Conservation (phyloP, 2,113 vertebrate species). For the Rhinopomastus cyanomelas region DNA sequence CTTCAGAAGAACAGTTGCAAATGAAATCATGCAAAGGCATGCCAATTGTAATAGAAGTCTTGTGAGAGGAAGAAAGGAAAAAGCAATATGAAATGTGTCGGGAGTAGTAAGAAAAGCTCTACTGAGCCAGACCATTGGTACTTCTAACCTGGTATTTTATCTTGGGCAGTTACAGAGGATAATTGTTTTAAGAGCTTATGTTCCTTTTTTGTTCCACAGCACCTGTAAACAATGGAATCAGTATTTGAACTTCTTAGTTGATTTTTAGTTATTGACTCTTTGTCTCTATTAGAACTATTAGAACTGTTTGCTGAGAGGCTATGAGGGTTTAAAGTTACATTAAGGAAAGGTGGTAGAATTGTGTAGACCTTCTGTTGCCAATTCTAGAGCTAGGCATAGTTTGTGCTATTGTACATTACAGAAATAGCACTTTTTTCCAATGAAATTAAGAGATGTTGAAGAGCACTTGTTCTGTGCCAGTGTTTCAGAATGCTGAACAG, state of each 20-base stretch:
- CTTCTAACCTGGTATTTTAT: background rate
- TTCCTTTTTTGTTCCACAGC: background rate
- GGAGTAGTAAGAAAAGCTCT: background rate
- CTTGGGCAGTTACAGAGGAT: background rate
- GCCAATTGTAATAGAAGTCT: background rate
- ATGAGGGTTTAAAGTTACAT: background rate
- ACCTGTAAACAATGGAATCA: background rate
- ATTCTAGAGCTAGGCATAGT: background rate
- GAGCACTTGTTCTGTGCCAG: background rate
- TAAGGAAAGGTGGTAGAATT: background rate
- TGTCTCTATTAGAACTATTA: background rate
- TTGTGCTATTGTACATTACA: background rate
- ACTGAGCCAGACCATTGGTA: background rate
- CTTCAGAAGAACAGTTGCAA: constrained; percentile 13
- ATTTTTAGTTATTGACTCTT: background rate
- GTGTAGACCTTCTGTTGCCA: background rate
- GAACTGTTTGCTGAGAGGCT: background rate
- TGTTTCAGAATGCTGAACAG: constrained; percentile 11
- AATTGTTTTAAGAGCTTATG: background rate
- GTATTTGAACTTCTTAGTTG: background rate
- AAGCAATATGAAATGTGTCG: background rate
- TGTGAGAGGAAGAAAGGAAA: background rate
- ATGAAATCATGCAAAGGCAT: background rate
- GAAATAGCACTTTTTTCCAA: background rate
- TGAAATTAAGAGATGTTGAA: background rate